phyloP scores from a whole-genome alignment of 2,888 invertebrate genomes.

The Therioaphis trifolii region DNA sequence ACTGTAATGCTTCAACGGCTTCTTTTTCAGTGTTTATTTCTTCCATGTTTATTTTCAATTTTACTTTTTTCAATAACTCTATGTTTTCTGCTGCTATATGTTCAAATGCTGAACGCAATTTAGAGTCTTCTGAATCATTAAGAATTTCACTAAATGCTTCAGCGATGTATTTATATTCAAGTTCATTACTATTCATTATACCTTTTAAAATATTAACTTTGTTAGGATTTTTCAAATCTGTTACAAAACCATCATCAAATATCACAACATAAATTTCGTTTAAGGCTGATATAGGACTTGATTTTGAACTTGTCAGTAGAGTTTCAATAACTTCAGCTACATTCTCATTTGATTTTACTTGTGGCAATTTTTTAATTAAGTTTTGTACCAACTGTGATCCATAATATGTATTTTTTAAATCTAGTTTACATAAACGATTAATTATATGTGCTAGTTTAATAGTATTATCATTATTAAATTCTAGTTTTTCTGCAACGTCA shows the following conservation, averaged over 20 bases:
- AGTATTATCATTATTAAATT: conserved; percentile 53
- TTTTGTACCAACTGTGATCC: conserved; percentile 56
- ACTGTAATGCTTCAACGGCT: conserved; percentile 76
- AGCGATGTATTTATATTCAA: conserved; percentile 55
- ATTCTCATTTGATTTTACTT: conserved; percentile 41
- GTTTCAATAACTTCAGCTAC: conserved; percentile 43
- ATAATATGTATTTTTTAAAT: conserved; percentile 44
- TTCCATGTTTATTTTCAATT: conserved; percentile 70
- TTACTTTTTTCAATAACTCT: conserved; percentile 73
- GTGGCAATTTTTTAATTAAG: conserved; percentile 49
- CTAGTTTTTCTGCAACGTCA: conserved; percentile 43
- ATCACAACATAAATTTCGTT: conserved; percentile 51
- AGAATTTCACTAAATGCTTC: conserved; percentile 70
- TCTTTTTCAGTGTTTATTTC: conserved; percentile 75
- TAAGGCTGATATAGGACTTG: conserved; percentile 44
- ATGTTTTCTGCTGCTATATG: conserved; percentile 75
- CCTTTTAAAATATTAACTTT: conserved; percentile 70
- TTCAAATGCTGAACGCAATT: conserved; percentile 75
- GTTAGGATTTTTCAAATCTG: conserved; percentile 66
- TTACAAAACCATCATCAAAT: conserved; percentile 49
- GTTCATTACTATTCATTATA: conserved; percentile 68
- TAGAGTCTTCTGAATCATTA: conserved; percentile 70
- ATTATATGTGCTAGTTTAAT: conserved; percentile 69
- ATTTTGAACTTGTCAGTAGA: conserved; percentile 10
- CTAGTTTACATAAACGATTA: conserved; percentile 55